Evolutionary conservation across 2,113 vertebrate genomes (phyloP), one percentile per base, ranked within the genome.

Genomic region (Nipponia nippon): DNA sequence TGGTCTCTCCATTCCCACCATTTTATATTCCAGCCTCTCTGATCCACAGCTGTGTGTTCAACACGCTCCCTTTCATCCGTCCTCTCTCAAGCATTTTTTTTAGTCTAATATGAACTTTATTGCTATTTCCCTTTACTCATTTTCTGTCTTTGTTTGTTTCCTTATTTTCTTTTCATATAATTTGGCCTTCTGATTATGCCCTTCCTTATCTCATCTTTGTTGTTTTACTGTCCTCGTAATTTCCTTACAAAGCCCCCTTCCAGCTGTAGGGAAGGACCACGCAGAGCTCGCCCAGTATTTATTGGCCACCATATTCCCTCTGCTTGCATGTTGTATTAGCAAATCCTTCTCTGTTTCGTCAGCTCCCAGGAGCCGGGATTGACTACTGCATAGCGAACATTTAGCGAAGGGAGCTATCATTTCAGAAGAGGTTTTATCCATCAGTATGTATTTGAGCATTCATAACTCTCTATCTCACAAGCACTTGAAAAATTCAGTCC

Each of bases 301-400:
- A 34, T 82, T 65, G 92, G 42, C 87, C 65, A 20, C 82, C 32
- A 7, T 63, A 47, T 77, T 88, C 55, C 38, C n/a, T 50, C 40
- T 73, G 75, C 59, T 83, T 73, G 40, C 7, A 4, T 38, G 42
- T 10, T 46, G 20, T 66, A 11, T 70, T 70, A 49, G n/a, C n/a
- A 78, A 80, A 86, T 70, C 78, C 36, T 36, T 20, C n/a, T 63
- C 49, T 69, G 72, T 72, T 83, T 27, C 63, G 52, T 86, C 76
- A 75, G 80, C 50, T 83, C 55, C 34, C 8, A 9, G 49, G 61
- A 83, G 49, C 36, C 3, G 1, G 79, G 59, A 17, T 22, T 89
- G 55, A 16, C 72, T 71, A 7, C 26, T 50, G 0, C 19, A 1
- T 15, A 6, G 19, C 4, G 6, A 58, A 25, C 62, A 15, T 44